phyloP scores from a whole-genome alignment of 2,888 invertebrate species.

The Iselma pallidipennis region DNA sequence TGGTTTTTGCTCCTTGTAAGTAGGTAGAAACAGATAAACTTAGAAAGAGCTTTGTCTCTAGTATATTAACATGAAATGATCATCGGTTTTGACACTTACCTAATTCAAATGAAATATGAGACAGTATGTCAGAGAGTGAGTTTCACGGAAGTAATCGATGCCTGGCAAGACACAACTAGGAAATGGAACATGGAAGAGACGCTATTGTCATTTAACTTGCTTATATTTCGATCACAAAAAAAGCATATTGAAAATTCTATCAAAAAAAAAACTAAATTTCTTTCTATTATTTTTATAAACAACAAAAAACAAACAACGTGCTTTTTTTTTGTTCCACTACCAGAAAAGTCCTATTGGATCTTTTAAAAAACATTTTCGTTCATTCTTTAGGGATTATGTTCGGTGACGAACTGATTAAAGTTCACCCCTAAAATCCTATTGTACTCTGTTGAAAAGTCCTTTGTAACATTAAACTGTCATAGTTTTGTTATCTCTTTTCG shows the following conservation, averaged over 20 bases:
- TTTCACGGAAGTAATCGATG: slow-evolving; percentile 3
- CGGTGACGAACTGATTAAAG: slow-evolving; percentile 33
- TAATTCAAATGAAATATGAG: slow-evolving; percentile 23
- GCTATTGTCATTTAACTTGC: slow-evolving; percentile 13
- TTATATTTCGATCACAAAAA: no score
- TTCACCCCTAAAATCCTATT: slow-evolving; percentile 26
- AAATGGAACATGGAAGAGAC: slow-evolving; percentile 10
- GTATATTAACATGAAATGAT: not conserved
- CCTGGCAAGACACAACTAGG: slow-evolving; percentile 14
- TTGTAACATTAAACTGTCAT: slow-evolving; percentile 39
- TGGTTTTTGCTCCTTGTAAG: no score
- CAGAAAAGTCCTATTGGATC: slow-evolving; percentile 23
- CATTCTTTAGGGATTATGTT: slow-evolving; percentile 30
- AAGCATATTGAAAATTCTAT: no score
- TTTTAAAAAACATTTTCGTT: slow-evolving; percentile 28
- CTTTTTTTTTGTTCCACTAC: not conserved
- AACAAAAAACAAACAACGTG: not conserved
- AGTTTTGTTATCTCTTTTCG: slow-evolving; percentile 29
- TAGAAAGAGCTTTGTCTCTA: not conserved
- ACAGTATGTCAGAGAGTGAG: not conserved
- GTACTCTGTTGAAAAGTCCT: slow-evolving; percentile 33
- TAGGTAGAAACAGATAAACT: not conserved
- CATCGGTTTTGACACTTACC: slow-evolving; percentile 22
- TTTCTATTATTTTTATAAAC: not conserved
- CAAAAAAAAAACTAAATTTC: no score